Conservation (phyloP, 2,797 vertebrate species). For the Echeneis naucrates region DNA sequence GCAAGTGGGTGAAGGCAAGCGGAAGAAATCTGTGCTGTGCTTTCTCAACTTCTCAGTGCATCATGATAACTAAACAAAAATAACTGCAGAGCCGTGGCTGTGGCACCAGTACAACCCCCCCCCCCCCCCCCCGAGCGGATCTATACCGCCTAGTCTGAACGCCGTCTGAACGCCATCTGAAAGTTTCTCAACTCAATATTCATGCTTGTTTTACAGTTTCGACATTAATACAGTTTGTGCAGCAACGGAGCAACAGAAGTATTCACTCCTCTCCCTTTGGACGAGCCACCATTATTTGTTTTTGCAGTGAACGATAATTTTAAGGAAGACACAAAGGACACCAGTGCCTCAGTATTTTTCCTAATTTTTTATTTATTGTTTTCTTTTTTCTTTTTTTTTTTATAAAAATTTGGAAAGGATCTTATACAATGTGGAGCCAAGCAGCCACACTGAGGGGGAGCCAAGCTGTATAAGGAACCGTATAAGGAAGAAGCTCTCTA, state of each 20-base stretch:
- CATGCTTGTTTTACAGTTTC: constrained; percentile 7
- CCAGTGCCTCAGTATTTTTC: too few species aligned
- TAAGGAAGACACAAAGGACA: too few species aligned
- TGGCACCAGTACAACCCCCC: not conserved
- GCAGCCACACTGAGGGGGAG: constrained; percentile 1
- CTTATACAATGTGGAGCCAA: not conserved
- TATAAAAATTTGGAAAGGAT: not conserved
- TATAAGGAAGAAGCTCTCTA: constrained; percentile 12
- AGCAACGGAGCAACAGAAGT: too few species aligned
- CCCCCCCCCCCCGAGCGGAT: constrained; percentile 4
- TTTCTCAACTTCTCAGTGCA: constrained; percentile 16
- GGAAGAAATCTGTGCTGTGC: constrained; percentile 3
- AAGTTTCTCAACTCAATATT: constrained; percentile 11
- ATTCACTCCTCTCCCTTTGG: not conserved
- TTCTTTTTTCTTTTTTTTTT: too few species aligned
- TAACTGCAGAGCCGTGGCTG: not conserved
- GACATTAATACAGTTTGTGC: too few species aligned
- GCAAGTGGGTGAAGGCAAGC: constrained; percentile 20
- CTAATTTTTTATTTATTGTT: too few species aligned
- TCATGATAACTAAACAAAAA: constrained; percentile 19
- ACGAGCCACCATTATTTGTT: not conserved
- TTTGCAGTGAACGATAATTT: not conserved
- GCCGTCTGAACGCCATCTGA: constrained; percentile 6
- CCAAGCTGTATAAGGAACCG: constrained; percentile 13
- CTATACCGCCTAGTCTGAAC: constrained; percentile 13